A percentile compares a stretch with the other conserved stretches of the same genome.
Conservation (phyloP, 2,797 vertebrate species). For the Muscicapa comitata region DNA sequence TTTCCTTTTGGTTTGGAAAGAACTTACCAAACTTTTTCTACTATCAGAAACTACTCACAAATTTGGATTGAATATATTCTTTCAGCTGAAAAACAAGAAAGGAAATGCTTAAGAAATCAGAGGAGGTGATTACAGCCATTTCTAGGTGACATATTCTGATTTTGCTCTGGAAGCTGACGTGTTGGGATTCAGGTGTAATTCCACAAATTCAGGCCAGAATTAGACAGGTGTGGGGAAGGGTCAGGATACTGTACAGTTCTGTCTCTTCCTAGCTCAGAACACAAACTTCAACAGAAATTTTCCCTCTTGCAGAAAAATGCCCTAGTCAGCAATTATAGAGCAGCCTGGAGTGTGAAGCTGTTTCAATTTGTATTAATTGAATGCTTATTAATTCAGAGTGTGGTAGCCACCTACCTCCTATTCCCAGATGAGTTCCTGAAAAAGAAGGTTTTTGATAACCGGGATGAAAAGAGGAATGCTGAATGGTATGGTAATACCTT, state of each 20-base stretch:
- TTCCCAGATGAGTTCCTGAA: neutral
- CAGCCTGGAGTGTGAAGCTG: neutral
- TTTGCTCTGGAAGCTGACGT: neutral
- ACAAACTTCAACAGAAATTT: neutral
- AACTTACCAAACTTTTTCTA: neutral
- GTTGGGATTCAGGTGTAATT: neutral
- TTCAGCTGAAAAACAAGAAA: neutral
- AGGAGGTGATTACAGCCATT: neutral
- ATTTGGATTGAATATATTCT: neutral
- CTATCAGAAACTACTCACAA: neutral
- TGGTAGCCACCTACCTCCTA: neutral
- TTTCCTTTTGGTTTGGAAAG: neutral
- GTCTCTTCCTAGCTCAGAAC: neutral
- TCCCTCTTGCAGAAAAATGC: neutral
- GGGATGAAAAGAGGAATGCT: neutral
- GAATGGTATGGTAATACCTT: neutral
- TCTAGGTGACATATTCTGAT: neutral
- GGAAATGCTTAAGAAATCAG: neutral
- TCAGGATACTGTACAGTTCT: neutral
- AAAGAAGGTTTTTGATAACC: neutral
- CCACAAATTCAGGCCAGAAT: neutral
- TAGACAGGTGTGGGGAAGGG: neutral
- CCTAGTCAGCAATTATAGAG: neutral
- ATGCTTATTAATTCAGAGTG: neutral
- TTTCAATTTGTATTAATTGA: neutral